Base-by-base conservation (phyloP, 2,888 invertebrate species). In the Drosophila meridiana region DNA sequence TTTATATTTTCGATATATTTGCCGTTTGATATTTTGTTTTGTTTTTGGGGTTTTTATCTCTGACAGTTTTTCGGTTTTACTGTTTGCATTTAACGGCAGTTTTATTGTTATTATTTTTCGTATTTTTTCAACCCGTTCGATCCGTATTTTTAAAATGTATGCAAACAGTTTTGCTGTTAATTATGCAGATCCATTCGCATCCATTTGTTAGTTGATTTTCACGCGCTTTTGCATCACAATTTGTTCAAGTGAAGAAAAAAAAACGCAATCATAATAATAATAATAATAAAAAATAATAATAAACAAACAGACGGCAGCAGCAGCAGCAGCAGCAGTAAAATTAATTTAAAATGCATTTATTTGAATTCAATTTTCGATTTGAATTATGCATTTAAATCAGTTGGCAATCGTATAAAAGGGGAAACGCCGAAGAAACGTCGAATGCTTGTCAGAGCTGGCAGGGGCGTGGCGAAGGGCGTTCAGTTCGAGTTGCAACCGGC, bases 141-240 rank as follows among this genome's bases (percentile, higher is more conserved):
- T 40, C n/a, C 28, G 30, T 48, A 20, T 50, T 47, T 55, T 59
- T 67, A 11, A 73, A 72, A 68, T 76, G 60, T 69, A 78, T 82
- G 89, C 76, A 73, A 88, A 85, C 76, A 58, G 75, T 81, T 81
- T 73, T 76, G 69, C 64, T 72, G 62, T 80, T 82, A 87, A 87
- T 85, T 89, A 85, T 87, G 90, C 90, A 76, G 73, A 76, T 82
- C 34, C 50, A 69, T 72, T 74, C 80, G 63, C 73, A 60, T 56
- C 72, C 63, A 69, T 83, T 81, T 83, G 69, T 65, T 79, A 75
- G 89, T 87, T 73, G 78, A 81, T 85, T 85, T 85, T 89, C 87
- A 89, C 89, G 87, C 89, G 84, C 76, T 83, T 86, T 73, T 86
- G 87, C 87, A 86, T 86, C 76, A 78, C 81, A 88, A 86, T 88